Conservation (phyloP, 2,113 vertebrate species). For the Peromyscus leucopus region DNA sequence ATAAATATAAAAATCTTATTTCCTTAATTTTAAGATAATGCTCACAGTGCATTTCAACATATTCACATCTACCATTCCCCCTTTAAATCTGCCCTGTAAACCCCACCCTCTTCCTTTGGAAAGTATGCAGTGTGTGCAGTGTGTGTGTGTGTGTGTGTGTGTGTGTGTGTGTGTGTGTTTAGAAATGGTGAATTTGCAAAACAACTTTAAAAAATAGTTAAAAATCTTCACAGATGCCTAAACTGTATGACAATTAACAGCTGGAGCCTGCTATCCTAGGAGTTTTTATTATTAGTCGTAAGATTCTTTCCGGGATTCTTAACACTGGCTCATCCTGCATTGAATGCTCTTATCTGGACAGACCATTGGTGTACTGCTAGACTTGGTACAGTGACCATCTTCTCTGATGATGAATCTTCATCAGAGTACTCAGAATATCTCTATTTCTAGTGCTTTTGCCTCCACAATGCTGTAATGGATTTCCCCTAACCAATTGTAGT, state of each 20-base stretch:
- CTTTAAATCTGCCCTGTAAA: neutral
- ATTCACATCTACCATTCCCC: neutral
- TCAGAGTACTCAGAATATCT: neutral
- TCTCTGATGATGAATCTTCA: neutral
- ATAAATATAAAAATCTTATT: no score
- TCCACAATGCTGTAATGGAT: neutral
- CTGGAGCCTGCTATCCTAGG: neutral
- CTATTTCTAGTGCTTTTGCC: neutral
- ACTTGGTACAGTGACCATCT: rapidly evolving
- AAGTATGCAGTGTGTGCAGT: neutral
- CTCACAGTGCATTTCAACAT: neutral
- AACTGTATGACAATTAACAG: neutral
- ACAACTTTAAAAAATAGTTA: neutral
- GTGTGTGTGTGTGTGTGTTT: neutral
- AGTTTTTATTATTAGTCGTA: neutral
- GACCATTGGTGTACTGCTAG: neutral
- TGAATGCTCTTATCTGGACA: rapidly evolving
- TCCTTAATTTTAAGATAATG: no score
- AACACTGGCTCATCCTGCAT: neutral
- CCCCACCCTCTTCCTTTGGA: neutral
- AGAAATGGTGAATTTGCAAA: neutral
- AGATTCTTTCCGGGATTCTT: neutral
- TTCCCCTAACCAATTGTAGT: neutral
- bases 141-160: neutral
- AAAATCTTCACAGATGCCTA: no score